Percentiles rank a stretch among this genome's conserved stretches.
These are phyloP conservation scores for Oophaga pumilio DNA, from an alignment of 2,113 vertebrate species.

Conservation along the genomic window DNA sequence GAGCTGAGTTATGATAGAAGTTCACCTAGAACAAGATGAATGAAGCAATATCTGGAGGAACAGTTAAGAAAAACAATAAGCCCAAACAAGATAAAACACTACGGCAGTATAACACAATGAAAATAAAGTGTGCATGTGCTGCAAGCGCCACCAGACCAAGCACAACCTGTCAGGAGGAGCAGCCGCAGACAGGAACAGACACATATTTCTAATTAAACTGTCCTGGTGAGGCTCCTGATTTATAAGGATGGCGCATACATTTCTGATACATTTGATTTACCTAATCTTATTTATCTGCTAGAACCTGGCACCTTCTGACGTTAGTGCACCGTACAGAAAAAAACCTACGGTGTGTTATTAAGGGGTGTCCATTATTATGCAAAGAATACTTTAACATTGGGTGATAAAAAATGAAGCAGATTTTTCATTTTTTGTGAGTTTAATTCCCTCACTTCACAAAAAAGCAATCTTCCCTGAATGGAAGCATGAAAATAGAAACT, in stretches of 20 bases:
- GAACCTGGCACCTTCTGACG: neutral
- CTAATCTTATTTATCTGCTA: constrained; percentile 11
- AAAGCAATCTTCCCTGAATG: too few species aligned
- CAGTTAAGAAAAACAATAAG: constrained; percentile 54
- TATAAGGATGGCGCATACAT: constrained; percentile 6
- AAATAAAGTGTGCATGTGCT: constrained; percentile 50
- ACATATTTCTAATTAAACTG: constrained; percentile 20
- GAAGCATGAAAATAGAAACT: too few species aligned
- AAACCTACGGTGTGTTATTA: neutral
- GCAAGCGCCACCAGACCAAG: constrained; percentile 21
- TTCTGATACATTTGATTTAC: constrained; percentile 4
- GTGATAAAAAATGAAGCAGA: neutral
- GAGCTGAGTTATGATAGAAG: constrained; percentile 47
- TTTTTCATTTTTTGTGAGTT: neutral
- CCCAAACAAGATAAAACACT: constrained; percentile 50
- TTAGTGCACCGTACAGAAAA: neutral
- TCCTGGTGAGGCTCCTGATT: constrained; percentile 6
- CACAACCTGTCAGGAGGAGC: constrained; percentile 12
- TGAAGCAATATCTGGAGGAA: constrained; percentile 49
- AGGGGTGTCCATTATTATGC: neutral
- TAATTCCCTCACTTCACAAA: neutral
- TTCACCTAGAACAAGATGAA: constrained; percentile 41
- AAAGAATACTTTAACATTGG: neutral
- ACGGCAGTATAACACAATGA: constrained; percentile 47
- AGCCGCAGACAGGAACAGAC: neutral